phyloP scores from a whole-genome alignment of 2,797 vertebrate species.

The Neoniphon sammara region DNA sequence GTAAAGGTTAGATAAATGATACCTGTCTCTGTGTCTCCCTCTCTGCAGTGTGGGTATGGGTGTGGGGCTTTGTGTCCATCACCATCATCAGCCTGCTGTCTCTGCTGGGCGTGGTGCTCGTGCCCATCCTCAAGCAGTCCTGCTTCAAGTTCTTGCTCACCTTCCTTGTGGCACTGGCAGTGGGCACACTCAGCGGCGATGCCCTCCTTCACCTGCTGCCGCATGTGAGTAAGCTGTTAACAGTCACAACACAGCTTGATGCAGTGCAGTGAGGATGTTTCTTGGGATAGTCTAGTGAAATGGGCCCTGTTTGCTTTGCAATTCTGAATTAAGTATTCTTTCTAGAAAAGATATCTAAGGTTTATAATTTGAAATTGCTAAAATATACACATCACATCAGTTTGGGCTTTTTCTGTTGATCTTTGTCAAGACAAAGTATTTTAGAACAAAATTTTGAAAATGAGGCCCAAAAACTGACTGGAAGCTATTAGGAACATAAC shows the following conservation, averaged over 20 bases:
- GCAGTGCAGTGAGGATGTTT: background rate
- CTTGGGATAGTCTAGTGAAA: no score
- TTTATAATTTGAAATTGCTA: no score
- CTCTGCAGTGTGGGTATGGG: constrained; percentile 84
- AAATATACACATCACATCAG: no score
- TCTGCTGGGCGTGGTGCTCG: constrained; percentile 93
- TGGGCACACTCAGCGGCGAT: constrained; percentile 97
- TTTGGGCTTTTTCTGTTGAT: no score
- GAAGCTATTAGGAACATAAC: no score
- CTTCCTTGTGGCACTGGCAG: constrained; percentile 96
- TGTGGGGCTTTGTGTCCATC: constrained; percentile 96
- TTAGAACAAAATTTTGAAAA: no score
- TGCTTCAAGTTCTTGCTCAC: constrained; percentile 99
- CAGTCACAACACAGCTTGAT: background rate
- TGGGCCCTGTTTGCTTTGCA: no score
- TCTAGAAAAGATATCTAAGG: no score
- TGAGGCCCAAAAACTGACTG: no score
- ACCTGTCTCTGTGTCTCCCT: constrained; percentile 10
- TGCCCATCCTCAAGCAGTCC: constrained; percentile 96
- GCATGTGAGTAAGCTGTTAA: constrained; percentile 85
- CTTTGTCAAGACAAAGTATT: no score
- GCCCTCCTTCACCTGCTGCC: constrained; percentile 97
- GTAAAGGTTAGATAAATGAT: background rate
- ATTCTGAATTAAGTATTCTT: no score
- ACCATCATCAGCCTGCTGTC: constrained; percentile 98